phyloP scores from a whole-genome alignment of 2,113 vertebrate species.

The Sinocyclocheilus rhinocerous region DNA sequence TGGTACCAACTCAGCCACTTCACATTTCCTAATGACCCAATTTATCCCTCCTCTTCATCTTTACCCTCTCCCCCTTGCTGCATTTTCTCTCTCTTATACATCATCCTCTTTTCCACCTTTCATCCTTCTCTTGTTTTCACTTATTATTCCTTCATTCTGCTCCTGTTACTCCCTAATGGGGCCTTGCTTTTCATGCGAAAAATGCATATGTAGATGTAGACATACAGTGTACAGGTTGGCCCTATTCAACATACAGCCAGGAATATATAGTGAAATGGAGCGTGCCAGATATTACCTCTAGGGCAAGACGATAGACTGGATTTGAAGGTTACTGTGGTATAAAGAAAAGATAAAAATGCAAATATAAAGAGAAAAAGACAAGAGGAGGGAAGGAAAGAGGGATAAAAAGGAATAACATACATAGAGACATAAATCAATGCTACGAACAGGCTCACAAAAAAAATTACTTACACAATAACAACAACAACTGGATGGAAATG shows the following conservation, averaged over 20 bases:
- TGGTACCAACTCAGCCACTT: conserved; percentile 61
- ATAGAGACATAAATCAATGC: too few relatives aligned
- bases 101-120: conserved; percentile 18
- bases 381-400: background rate
- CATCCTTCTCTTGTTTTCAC: background rate
- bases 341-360: conserved; percentile 8
- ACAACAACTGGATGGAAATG: background rate
- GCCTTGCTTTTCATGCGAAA: conserved; percentile 2
- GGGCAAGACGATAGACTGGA: conserved; percentile 56
- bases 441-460: too few relatives aligned
- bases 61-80: background rate
- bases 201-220: background rate
- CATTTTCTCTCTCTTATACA: conserved; percentile 25
- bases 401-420: too few relatives aligned
- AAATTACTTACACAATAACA: too few relatives aligned
- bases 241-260: conserved; percentile 70
- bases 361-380: conserved; percentile 15
- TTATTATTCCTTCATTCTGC: background rate
- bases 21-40: conserved; percentile 55
- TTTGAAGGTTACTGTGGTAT: conserved; percentile 67
- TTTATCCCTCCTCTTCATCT: conserved; percentile 43
- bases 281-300: conserved; percentile 54
- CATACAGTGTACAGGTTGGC: conserved; percentile 57
- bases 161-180: conserved; percentile 11
- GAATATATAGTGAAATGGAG: conserved; percentile 62